Conservation (phyloP, 2,113 vertebrate genomes). For the Sylvietta virens region DNA sequence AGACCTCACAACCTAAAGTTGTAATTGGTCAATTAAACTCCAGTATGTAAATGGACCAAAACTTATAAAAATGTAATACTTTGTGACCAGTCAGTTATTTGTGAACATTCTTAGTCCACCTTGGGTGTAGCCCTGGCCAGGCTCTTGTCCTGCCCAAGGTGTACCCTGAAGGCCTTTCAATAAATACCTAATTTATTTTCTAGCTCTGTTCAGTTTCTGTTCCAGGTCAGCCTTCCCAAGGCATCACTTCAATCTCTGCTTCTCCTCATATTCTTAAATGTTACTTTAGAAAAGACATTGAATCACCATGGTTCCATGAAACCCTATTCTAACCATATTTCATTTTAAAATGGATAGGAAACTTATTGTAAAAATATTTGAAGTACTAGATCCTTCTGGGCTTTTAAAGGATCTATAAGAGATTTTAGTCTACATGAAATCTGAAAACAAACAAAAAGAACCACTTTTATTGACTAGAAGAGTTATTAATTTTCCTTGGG, state of each 20-base stretch:
- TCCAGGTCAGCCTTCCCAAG: no score
- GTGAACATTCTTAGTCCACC: no score
- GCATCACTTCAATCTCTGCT: neutral
- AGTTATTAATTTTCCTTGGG: neutral
- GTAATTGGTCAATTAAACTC: no score
- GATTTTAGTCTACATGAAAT: neutral
- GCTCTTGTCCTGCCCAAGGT: no score
- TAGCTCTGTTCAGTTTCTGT: no score
- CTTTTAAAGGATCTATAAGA: neutral
- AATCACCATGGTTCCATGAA: neutral
- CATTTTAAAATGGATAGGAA: neutral
- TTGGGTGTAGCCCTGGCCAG: no score
- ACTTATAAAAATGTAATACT: no score
- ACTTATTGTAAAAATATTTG: neutral
- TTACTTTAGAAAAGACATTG: neutral
- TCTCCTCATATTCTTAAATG: neutral
- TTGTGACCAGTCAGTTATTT: no score
- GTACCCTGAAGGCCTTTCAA: no score
- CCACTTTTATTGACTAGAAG: neutral
- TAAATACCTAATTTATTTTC: no score
- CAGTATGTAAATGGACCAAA: no score
- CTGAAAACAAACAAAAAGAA: neutral
- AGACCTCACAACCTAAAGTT: no score
- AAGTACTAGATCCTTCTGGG: neutral
- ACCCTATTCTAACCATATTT: neutral